phyloP scores from a whole-genome alignment of 2,797 vertebrate species.

The Cottoperca gobio region DNA sequence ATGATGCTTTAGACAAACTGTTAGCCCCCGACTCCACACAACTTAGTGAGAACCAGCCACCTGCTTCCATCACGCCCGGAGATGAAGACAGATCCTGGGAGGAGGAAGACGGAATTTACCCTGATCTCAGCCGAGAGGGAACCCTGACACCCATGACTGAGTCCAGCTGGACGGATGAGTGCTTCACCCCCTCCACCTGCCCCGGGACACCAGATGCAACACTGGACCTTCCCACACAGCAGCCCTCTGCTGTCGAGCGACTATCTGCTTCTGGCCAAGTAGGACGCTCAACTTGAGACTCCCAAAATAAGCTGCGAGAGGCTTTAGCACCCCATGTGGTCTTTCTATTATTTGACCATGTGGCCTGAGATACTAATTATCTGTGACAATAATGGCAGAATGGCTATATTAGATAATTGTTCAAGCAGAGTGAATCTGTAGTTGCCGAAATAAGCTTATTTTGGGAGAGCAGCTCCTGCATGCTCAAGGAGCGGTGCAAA shows the following conservation, averaged over 20 bases:
- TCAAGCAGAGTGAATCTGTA: conserved; percentile 12
- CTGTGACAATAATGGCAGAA: conserved; percentile 28
- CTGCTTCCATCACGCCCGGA: conserved; percentile 32
- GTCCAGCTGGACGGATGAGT: conserved; percentile 82
- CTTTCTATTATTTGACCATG: conserved; percentile 45
- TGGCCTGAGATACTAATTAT: conserved; percentile 28
- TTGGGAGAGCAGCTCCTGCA: conserved; percentile 61
- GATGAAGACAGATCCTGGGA: conserved; percentile 71
- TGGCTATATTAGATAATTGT: conserved; percentile 13
- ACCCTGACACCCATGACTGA: conserved; percentile 81
- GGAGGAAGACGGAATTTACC: conserved; percentile 74
- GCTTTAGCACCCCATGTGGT: conserved; percentile 39
- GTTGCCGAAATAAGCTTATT: conserved; percentile 62
- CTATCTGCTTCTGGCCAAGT: conserved; percentile 94
- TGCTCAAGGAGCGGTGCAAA: conserved; percentile 35
- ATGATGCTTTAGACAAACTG: conserved; percentile 75
- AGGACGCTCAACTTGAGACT: conserved; percentile 76
- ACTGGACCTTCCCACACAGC: conserved; percentile 79
- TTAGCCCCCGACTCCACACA: conserved; percentile 62
- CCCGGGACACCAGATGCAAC: conserved; percentile 75
- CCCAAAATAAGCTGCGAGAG: conserved; percentile 75
- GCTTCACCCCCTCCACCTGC: conserved; percentile 77
- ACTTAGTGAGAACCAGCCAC: conserved; percentile 52
- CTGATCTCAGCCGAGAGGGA: conserved; percentile 59
- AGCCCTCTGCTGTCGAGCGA: conserved; percentile 84